phyloP scores from a whole-genome alignment of 1,140 invertebrate species.

The Heliothis subflexa region DNA sequence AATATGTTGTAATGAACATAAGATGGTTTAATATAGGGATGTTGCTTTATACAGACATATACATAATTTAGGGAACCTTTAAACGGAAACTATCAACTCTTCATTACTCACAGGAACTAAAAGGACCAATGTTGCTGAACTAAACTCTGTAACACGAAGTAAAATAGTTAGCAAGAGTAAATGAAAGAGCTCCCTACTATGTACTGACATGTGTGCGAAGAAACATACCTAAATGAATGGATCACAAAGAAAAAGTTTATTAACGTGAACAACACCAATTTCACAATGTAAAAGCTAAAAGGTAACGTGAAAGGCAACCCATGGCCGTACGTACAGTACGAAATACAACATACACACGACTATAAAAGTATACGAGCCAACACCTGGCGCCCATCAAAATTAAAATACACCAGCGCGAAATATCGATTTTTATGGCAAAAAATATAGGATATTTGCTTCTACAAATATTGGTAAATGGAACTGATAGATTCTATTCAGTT shows the following conservation, averaged over 20 bases:
- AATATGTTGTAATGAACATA: background rate
- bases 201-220: constrained; percentile 10
- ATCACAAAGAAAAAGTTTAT: constrained; percentile 52
- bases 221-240: constrained; percentile 34
- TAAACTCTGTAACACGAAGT: background rate
- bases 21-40: background rate
- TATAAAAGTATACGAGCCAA: constrained; percentile 26
- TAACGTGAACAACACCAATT: constrained; percentile 51
- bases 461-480: background rate
- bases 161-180: background rate
- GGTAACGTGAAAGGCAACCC: constrained; percentile 45
- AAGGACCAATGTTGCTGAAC: background rate
- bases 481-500: no score
- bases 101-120: no score
- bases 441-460: background rate
- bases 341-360: constrained; percentile 32
- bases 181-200: constrained; percentile 2
- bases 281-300: constrained; percentile 48
- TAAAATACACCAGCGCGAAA: constrained; percentile 34
- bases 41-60: no score
- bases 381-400: constrained; percentile 19
- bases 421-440: constrained; percentile 20
- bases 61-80: no score
- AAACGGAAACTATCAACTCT: no score
- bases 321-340: constrained; percentile 17